Base-by-base conservation (phyloP, 2,113 vertebrate genomes). In the Sylvilagus bachmani region DNA sequence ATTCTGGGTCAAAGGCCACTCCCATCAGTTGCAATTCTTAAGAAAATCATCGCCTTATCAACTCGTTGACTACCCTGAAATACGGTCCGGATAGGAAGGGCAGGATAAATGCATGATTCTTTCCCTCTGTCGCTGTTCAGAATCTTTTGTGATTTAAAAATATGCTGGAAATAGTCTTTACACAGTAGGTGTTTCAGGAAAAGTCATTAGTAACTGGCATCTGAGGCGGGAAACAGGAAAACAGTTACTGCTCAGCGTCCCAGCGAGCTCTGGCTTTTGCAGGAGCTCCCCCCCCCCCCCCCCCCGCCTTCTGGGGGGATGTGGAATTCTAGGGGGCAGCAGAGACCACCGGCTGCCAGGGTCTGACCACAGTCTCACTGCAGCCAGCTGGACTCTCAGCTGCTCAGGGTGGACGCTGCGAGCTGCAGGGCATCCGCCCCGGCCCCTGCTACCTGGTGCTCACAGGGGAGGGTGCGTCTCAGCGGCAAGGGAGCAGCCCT, bases 251-350 rank as follows among this genome's bases (percentile, higher is more conserved):
- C 1, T 13, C 21, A 79, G 22, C 1, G 14, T n/a, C 53, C 27
- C 2, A 10, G 25, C 3, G 9, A 62, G 22, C 24, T 0, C 49
- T 55, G 38, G 55, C 55, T 53, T 88, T 75, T 44, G 25, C 53
- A 14, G 17, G 61, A 25, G n/a, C 55, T n/a, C n/a, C 55, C 55
- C 55, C 19, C 1, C 16, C 55, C 38, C 38, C 38, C n/a, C 19
- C 29, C 29, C 4, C 3, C 36, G 53, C 38, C 29, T 81, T 53
- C 1, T 36, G 62, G 75, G 55, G 93, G 25, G 6, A 29, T 70
- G 36, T 58, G 12, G 73, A 27, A 7, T 4, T 22, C 86, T 70
- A 96, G 97, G 53, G 86, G 91, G 96, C 96, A 93, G 93, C 97
- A 97, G 89, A 97, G 95, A 94, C 91, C 89, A 82, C 58, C 53